Percentiles rank a stretch among this genome's conserved stretches.
Evolutionary conservation across 2,113 vertebrate species (phyloP).

Genomic region (Sinocyclocheilus rhinocerous): DNA sequence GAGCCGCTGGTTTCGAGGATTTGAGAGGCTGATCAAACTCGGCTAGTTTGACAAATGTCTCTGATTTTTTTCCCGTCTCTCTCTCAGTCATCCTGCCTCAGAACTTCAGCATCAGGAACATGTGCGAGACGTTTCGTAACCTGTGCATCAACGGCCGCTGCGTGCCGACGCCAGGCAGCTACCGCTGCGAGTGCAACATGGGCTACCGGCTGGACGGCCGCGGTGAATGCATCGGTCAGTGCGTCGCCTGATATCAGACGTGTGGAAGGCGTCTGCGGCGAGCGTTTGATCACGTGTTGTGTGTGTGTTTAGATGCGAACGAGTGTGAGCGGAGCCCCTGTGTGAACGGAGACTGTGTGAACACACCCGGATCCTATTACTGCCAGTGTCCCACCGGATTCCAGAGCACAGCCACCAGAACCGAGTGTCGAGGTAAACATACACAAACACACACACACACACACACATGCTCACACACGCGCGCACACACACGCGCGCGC

Average conservation of each 20-base stretch:
- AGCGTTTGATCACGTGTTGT: background rate
- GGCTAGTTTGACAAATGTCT: no score
- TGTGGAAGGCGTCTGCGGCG: background rate
- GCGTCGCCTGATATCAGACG: background rate
- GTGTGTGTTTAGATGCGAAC: constrained; percentile 82
- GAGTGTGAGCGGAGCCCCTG: constrained; percentile 93
- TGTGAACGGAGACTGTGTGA: constrained; percentile 88
- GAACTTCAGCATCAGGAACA: constrained; percentile 83
- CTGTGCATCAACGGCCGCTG: constrained; percentile 94
- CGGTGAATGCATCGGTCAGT: constrained; percentile 89
- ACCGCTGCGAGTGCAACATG: constrained; percentile 97
- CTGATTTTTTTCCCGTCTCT: background rate
- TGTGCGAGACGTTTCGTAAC: constrained; percentile 85
- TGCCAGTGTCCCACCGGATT: constrained; percentile 93
- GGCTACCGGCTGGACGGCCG: constrained; percentile 86
- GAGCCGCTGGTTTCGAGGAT: no score
- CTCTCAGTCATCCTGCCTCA: constrained; percentile 78
- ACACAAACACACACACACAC: background rate
- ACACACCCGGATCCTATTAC: constrained; percentile 90
- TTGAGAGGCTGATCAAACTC: no score
- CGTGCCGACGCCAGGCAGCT: constrained; percentile 84
- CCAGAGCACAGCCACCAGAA: constrained; percentile 89
- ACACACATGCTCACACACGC: no score
- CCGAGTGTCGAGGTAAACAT: constrained; percentile 87
- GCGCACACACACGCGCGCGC: no score